Evolutionary conservation across 2,888 invertebrate genomes (phyloP).

Genomic region (Sinelater perroti): DNA sequence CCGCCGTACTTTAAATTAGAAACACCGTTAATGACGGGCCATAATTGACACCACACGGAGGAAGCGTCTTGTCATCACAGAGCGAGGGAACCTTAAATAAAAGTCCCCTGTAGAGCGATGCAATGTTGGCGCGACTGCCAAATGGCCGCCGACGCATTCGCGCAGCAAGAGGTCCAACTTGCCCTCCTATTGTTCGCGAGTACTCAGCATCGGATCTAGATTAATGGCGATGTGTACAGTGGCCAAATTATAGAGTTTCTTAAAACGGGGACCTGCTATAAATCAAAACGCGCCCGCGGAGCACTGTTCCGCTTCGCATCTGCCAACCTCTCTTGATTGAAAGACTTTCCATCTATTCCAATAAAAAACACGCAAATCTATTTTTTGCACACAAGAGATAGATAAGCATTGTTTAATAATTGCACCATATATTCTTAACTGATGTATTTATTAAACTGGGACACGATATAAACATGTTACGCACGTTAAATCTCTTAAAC

Average conservation of each 20-base stretch:
- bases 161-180: slow-evolving; percentile 40
- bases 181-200: slow-evolving; percentile 43
- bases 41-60: slow-evolving; percentile 37
- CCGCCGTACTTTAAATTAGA: slow-evolving; percentile 20
- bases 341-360: too few species aligned
- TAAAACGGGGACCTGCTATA: neutral
- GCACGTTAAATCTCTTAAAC: too few species aligned
- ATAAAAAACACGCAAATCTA: too few species aligned
- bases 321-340: too few species aligned
- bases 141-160: slow-evolving; percentile 43
- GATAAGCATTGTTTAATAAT: too few species aligned
- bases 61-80: slow-evolving; percentile 32
- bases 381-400: too few species aligned
- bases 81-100: slow-evolving; percentile 35
- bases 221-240: slow-evolving; percentile 40
- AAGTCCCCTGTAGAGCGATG: slow-evolving; percentile 37
- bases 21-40: slow-evolving; percentile 24
- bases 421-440: too few species aligned
- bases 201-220: slow-evolving; percentile 41
- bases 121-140: slow-evolving; percentile 42
- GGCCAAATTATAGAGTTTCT: slow-evolving; percentile 17
- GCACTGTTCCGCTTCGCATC: neutral
- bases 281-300: too few species aligned
- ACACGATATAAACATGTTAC: too few species aligned
- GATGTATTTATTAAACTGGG: too few species aligned